Conservation (phyloP, 2,888 invertebrate genomes). For the Acrobasis consociella region DNA sequence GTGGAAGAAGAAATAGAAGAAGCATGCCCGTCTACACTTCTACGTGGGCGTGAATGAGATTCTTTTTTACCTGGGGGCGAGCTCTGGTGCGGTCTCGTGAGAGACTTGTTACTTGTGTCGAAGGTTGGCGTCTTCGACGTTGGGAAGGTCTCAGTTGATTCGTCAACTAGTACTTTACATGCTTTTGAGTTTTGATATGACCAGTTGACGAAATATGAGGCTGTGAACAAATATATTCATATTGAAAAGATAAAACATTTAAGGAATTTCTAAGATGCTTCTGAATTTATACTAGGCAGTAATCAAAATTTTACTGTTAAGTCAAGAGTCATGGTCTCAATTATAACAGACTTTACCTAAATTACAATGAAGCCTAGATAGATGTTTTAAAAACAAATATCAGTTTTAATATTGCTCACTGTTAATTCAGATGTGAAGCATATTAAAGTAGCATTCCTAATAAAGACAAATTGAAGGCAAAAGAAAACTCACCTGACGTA, state of each 20-base stretch:
- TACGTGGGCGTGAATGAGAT: constrained; percentile 86
- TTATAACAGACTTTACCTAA: too few species aligned
- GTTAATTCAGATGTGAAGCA: too few species aligned
- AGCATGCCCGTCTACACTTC: constrained; percentile 86
- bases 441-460: constrained; percentile 15
- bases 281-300: too few species aligned
- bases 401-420: too few species aligned
- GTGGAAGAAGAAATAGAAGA: constrained; percentile 66
- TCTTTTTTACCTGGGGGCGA: constrained; percentile 80
- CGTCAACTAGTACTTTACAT: constrained; percentile 92
- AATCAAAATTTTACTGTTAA: too few species aligned
- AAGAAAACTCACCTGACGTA: constrained; percentile 87
- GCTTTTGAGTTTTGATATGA: constrained; percentile 92
- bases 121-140: constrained; percentile 88
- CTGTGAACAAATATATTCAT: constrained; percentile 71
- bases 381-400: too few species aligned
- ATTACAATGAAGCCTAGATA: too few species aligned
- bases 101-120: constrained; percentile 87
- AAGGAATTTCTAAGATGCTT: too few species aligned
- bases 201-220: constrained; percentile 92
- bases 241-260: too few species aligned
- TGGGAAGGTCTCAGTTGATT: constrained; percentile 86
- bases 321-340: too few species aligned
- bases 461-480: constrained; percentile 23
- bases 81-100: constrained; percentile 85